Base-by-base conservation (phyloP, 2,113 vertebrate species). In the Siphamia tubifer region DNA sequence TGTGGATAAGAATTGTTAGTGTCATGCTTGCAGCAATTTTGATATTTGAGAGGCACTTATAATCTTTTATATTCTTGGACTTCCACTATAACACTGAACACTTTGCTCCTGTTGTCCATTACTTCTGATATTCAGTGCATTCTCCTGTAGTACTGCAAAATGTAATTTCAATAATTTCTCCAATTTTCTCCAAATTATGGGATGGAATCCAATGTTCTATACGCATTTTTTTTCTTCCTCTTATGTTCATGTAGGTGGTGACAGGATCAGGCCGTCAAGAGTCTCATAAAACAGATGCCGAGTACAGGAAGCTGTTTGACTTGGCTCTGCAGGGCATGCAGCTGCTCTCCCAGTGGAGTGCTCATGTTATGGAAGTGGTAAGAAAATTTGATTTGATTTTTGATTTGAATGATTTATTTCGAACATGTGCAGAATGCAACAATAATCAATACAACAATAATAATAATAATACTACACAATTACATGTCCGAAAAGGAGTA, bases 301-400 rank as follows among this genome's bases (percentile, higher is more conserved):
- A 99, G 67, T 98, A 99, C 89, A 92, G 96, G 71, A 99, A 98
- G 79, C 92, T 99, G 64, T 98, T 98, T 40, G 97, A 99, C 82
- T 89, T 98, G 78, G 94, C 98, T 11, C 92, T 99, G 63, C 98
- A 98, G 88, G 96, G 96, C 55, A 92, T 99, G 69, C 98, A 99
- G 91, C 94, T 99, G 71, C 93, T 99, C 39, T 99, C 96, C 0
- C 97, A 99, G 87, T 99, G 98, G 98, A 99, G 98, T 1, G 97
- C 96, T 0, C 96, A 99, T 1, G 96, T 99, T 70, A 99, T 99
- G 98, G 97, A 99, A 94, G 98, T 99, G 98, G 98, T 99, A 56
- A 91, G 92, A 57, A 68, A 25, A 9, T n/a, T n/a, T n/a, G n/a
- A n/a, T n/a, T n/a, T n/a, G n/a, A n/a, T n/a, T n/a, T n/a, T n/a